Base-by-base conservation (phyloP, 1,140 invertebrate species). In the Linepithema humile region DNA sequence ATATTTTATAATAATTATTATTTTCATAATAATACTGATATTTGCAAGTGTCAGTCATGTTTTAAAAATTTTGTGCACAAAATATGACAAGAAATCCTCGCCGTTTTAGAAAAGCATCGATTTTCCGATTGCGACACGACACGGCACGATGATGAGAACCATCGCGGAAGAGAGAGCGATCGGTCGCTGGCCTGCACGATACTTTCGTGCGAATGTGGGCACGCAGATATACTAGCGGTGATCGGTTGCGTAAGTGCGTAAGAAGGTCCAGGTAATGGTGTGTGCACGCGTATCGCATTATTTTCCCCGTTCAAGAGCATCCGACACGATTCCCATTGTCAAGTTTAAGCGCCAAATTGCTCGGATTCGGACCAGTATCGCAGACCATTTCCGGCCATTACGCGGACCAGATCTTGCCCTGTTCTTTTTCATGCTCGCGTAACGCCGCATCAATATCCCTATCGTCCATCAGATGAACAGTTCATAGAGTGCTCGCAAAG, bases 261-360 rank as follows among this genome's bases (percentile, higher is more conserved):
- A 88, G 69, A 62, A 84, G 77, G 60, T 43, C 23, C 78, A 57
- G 26, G 60, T 89, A 89, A 89, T 85, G 73, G 38, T 59, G 78
- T 69, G 55, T 74, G 62, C 80, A 75, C 77, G 83, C 65, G 70
- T 85, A 72, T 85, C 83, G 70, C 77, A 85, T 89, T 90, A 85
- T 90, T 90, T 90, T 84, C 87, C 75, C 82, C 90, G 85, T 92
- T 92, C 91, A 90, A 92, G 90, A 77, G 85, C 83, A 88, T 92
- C 89, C 84, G 78, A 55, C n/a, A n/a, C 84, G 88, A 84, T 60
- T 26, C 20, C 91, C 92, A 93, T 92, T 93, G 91, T 93, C 92
- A 93, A 93, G 92, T 92, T 92, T 92, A 92, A 93, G 69, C 82
- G 85, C 89, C 89, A 83, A 91, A 92, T 91, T 90, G 40, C 38